Percentiles rank a stretch among this genome's conserved stretches.
Conservation (phyloP, 1,140 invertebrate genomes). For the Magallana gigas region DNA sequence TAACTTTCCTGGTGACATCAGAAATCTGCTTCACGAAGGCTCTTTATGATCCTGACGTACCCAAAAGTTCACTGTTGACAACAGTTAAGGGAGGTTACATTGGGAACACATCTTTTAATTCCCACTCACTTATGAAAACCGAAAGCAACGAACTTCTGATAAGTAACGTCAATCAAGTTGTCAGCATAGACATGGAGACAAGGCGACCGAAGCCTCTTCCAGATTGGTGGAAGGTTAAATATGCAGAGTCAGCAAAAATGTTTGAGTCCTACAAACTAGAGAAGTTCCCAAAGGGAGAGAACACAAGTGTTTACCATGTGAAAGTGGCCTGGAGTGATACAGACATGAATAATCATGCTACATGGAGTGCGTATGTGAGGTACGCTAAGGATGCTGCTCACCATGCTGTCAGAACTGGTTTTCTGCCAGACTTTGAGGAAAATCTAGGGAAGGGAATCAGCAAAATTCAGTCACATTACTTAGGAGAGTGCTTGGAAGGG, state of each 20-base stretch:
- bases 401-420: slow-evolving; percentile 39
- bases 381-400: slow-evolving; percentile 55
- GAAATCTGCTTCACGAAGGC: slow-evolving; percentile 44
- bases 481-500: slow-evolving; percentile 51
- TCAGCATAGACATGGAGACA: slow-evolving; percentile 58
- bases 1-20: slow-evolving; percentile 59
- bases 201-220: slow-evolving; percentile 60
- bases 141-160: slow-evolving; percentile 45
- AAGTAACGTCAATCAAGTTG: slow-evolving; percentile 61
- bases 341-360: slow-evolving; percentile 57
- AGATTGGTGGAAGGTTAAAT: slow-evolving; percentile 66
- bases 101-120: slow-evolving; percentile 60
- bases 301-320: slow-evolving; percentile 35
- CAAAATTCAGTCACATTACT: slow-evolving; percentile 51
- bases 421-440: slow-evolving; percentile 48
- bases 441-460: slow-evolving; percentile 52
- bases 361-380: slow-evolving; percentile 57
- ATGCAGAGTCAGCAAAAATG: slow-evolving; percentile 52
- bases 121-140: slow-evolving; percentile 44
- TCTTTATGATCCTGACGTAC: slow-evolving; percentile 45
- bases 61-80: slow-evolving; percentile 46
- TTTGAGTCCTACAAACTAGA: slow-evolving; percentile 56
- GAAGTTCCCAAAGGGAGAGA: slow-evolving; percentile 51
- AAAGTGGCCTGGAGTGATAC: slow-evolving; percentile 61
- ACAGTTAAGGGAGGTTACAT: slow-evolving; percentile 57